These are phyloP conservation scores for Labeo calbasu DNA, from an alignment of 2,797 vertebrate species.

Conservation along the genomic window DNA sequence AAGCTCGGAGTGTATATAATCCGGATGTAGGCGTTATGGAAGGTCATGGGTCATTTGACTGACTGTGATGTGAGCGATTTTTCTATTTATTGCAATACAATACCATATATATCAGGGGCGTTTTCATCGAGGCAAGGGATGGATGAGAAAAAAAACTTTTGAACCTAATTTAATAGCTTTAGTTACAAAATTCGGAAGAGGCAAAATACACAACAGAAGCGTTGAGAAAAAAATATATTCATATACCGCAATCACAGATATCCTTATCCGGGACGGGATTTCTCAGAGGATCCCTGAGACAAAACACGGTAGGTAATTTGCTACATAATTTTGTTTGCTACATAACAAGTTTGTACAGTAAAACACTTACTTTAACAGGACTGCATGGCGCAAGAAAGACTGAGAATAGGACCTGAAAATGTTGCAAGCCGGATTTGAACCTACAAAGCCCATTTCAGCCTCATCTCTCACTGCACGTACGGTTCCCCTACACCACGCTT, in stretches of 20 bases:
- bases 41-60: neutral
- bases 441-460: neutral
- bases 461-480: neutral
- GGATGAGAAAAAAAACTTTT: no score
- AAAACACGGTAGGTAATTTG: neutral
- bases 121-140: no score
- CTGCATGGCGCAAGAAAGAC: neutral
- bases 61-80: neutral
- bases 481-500: neutral
- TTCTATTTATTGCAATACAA: neutral
- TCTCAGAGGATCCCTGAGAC: neutral
- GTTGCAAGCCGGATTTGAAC: neutral
- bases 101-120: no score
- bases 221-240: neutral
- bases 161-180: neutral
- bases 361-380: neutral
- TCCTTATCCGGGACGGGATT: neutral
- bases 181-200: neutral
- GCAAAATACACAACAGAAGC: neutral
- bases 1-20: neutral
- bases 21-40: neutral
- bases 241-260: neutral
- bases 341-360: neutral
- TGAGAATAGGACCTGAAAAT: neutral
- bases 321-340: neutral